Evolutionary conservation across 2,888 invertebrate genomes (phyloP).

Genomic region (Fragum sueziense): DNA sequence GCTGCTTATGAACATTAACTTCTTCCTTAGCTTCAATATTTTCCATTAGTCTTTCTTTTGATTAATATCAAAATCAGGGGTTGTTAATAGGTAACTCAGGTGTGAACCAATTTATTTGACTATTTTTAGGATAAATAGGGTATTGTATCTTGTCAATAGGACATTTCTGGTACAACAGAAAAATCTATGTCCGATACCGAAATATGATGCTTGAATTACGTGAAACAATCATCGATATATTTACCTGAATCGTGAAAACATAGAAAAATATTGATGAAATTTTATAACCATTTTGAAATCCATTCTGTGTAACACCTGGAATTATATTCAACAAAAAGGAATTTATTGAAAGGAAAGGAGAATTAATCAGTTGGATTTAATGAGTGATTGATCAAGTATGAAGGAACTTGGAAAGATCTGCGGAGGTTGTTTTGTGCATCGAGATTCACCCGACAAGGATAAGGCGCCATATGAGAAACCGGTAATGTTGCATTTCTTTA

Average conservation of each 20-base stretch:
- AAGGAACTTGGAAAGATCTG: slow-evolving; percentile 59
- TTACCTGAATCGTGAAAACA: background rate
- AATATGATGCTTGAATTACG: background rate
- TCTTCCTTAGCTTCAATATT: background rate
- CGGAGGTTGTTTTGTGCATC: slow-evolving; percentile 58
- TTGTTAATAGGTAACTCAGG: no score
- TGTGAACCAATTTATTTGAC: no score
- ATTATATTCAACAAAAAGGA: background rate
- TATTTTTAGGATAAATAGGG: no score
- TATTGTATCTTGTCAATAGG: background rate
- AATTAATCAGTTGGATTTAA: background rate
- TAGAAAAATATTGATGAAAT: background rate
- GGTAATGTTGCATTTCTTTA: no score
- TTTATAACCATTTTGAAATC: background rate
- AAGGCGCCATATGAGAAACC: slow-evolving; percentile 45
- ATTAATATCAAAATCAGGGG: no score
- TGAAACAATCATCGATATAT: background rate
- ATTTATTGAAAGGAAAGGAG: no score
- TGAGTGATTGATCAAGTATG: slow-evolving; percentile 25
- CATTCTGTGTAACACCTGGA: background rate
- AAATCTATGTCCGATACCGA: background rate
- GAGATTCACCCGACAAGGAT: slow-evolving; percentile 53
- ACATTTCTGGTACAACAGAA: background rate
- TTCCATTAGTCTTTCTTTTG: no score
- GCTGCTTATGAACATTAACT: background rate